phyloP scores from a whole-genome alignment of 30 jellyfish, hydroid and myxozoan genomes.

The Mastigias papua region DNA sequence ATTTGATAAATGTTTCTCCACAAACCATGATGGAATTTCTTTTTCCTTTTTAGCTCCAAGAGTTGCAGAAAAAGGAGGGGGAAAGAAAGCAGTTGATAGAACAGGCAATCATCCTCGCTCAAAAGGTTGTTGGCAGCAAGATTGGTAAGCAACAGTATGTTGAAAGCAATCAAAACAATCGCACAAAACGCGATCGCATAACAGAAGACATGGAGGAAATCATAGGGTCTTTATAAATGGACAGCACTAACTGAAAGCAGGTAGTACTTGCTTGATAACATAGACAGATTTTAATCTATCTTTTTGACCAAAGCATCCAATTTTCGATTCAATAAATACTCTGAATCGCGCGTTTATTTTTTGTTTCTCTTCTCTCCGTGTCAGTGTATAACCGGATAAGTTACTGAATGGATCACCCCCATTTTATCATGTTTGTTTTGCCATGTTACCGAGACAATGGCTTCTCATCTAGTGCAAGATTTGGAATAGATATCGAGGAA shows the following conservation, averaged over 20 bases:
- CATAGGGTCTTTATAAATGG: conserved; percentile 65
- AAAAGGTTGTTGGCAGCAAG: conserved; percentile 85
- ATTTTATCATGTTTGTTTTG: too few relatives aligned
- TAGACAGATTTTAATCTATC: conserved; percentile 43
- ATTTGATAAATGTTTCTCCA: not conserved
- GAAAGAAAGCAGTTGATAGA: conserved; percentile 84
- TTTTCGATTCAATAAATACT: conserved; percentile 9
- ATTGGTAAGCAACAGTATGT: conserved; percentile 84
- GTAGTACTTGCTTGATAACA: conserved; percentile 5
- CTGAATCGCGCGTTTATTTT: not conserved
- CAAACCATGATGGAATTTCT: not conserved
- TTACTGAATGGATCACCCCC: too few relatives aligned
- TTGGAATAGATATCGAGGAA: too few relatives aligned
- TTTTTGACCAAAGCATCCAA: conserved; percentile 44
- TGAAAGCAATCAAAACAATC: conserved; percentile 83
- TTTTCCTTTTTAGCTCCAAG: conserved; percentile 70
- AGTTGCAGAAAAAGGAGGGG: conserved; percentile 84
- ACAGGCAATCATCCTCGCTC: conserved; percentile 79
- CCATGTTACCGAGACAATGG: too few relatives aligned
- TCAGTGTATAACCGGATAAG: too few relatives aligned
- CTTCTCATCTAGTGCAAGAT: too few relatives aligned
- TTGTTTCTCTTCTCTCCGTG: too few relatives aligned
- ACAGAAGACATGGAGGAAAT: conserved; percentile 84
- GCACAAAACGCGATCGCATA: conserved; percentile 77
- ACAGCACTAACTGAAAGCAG: not conserved